Base-by-base conservation (phyloP, 2,113 vertebrate genomes). In the Cnemophilus loriae region DNA sequence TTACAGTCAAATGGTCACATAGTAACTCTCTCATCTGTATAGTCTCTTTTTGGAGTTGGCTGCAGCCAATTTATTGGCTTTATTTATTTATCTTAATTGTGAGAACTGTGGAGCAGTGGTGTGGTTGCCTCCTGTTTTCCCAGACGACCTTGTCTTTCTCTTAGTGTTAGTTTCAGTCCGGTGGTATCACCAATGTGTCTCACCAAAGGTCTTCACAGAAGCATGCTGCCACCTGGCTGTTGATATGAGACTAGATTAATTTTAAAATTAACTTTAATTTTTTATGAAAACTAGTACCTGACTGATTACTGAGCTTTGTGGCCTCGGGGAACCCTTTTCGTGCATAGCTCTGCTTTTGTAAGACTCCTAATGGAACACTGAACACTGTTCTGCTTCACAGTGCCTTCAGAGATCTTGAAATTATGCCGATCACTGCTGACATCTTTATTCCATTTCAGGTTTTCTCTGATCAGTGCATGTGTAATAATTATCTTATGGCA, bases 401-500 rank as follows among this genome's bases (percentile, higher is more conserved):
- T 87, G n/a, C 53, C 87, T 93, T 93, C 91, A 89, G 82, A 95
- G 60, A 68, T 84, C 41, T 46, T 86, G 85, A 93, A 96, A 95
- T 90, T 60, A 73, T 80, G 87, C 74, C 0, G 0, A 61, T 89
- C 93, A 75, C 35, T 61, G 47, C 71, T 92, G 93, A 95, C 33
- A 84, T 95, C 64, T 96, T 93, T 87, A 94, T 96, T 97, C 69
- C 50, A 77, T 89, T 94, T 94, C 65, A 41, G 6, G 82, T 92
- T 92, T 91, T 82, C 33, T 69, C 47, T 47, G 78, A 78, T 94
- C 69, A 87, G 68, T 84, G 79, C 52, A 56, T 68, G 64, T 88
- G 83, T 90, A 89, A 81, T 93, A 97, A 94, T 97, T 97, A 87
- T 83, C 55, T 95, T 74, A 86, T 55, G 82, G 91, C 41, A 69